phyloP scores from a whole-genome alignment of 30 jellyfish, hydroid and myxozoan species.

The Pelagia noctiluca region DNA sequence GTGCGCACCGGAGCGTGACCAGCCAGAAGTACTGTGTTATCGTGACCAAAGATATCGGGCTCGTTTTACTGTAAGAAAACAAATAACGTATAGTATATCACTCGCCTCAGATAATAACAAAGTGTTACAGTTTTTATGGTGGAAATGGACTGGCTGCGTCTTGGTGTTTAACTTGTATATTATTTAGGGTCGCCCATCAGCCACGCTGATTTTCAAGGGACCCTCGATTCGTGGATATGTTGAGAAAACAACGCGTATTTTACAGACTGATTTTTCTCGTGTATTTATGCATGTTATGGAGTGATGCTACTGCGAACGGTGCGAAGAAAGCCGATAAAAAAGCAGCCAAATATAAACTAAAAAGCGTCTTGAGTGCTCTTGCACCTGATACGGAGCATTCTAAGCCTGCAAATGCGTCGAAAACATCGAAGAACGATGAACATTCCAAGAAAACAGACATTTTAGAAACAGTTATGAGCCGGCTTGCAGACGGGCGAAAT shows the following conservation, averaged over 20 bases:
- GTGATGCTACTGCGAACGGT: neutral
- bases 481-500: slow-evolving; percentile 34
- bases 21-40: neutral
- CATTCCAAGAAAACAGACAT: slow-evolving; percentile 80
- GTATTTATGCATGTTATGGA: neutral
- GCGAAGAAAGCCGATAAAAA: slow-evolving; percentile 30
- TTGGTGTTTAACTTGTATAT: no score
- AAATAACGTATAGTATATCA: no score
- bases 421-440: slow-evolving; percentile 8
- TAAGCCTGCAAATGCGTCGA: slow-evolving; percentile 7
- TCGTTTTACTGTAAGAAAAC: neutral
- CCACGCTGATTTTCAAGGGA: no score
- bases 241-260: neutral
- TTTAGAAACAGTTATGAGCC: slow-evolving; percentile 64
- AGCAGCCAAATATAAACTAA: slow-evolving; percentile 64
- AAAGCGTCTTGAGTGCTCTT: slow-evolving; percentile 79
- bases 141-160: no score
- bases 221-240: no score
- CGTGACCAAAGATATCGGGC: neutral
- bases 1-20: slow-evolving; percentile 58
- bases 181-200: no score
- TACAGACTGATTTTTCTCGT: neutral
- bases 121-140: no score
- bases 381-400: slow-evolving; percentile 74
- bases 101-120: no score